These are phyloP conservation scores for Thinocorus orbignyianus DNA, from an alignment of 2,113 vertebrate genomes.

Conservation along the genomic window DNA sequence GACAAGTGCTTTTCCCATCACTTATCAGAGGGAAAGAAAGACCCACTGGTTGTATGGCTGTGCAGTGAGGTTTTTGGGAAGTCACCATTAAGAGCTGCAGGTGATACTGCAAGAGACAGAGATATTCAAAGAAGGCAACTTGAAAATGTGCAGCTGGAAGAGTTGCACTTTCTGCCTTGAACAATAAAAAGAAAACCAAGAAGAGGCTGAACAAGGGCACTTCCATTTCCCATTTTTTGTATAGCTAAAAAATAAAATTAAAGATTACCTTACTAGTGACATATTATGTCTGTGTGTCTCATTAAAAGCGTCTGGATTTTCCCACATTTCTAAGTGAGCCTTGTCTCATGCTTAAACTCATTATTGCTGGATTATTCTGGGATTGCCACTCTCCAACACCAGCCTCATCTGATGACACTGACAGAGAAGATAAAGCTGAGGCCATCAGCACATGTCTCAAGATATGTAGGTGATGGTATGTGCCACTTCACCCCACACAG, in stretches of 20 bases:
- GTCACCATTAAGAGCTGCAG: not conserved
- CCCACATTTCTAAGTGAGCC: not conserved
- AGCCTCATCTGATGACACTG: not conserved
- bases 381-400: not conserved
- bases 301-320: not conserved
- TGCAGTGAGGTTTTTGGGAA: not conserved
- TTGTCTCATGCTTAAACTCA: not conserved
- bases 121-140: not conserved
- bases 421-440: slow-evolving; percentile 5
- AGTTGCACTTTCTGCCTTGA: not conserved
- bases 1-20: not conserved
- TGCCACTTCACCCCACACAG: not conserved
- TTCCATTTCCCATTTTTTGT: not conserved
- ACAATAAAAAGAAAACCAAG: not conserved
- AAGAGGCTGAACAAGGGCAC: not conserved
- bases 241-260: not conserved
- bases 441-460: not conserved
- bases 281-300: not conserved
- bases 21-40: not conserved
- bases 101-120: not conserved
- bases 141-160: not conserved
- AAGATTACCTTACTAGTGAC: not conserved
- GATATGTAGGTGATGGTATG: not conserved
- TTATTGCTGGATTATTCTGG: not conserved
- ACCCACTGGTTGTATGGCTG: not conserved